phyloP scores from a whole-genome alignment of 2,888 invertebrate genomes.

The Agrotis clavis region DNA sequence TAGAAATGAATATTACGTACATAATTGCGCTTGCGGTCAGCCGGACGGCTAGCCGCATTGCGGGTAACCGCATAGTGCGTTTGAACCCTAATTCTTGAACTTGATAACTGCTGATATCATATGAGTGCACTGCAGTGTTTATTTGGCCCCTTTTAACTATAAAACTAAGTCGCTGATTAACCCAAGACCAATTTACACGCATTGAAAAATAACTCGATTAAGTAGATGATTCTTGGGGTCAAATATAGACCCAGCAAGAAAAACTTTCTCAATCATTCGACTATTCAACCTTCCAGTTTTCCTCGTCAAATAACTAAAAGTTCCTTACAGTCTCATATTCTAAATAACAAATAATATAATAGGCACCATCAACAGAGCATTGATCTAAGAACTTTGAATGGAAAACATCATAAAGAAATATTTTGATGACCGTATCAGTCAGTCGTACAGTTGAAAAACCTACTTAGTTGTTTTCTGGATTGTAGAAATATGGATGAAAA shows the following conservation, averaged over 20 bases:
- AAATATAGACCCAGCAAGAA: conserved; percentile 12
- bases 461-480: conserved; percentile 1
- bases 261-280: conserved; percentile 31
- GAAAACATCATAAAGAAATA: conserved; percentile 55
- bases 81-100: no score
- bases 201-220: neutral
- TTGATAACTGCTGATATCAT: no score
- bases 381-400: conserved; percentile 40
- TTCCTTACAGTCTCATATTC: conserved; percentile 16
- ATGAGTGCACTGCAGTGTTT: no score
- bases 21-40: no score
- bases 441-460: neutral
- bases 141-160: no score
- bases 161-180: neutral
- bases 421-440: conserved; percentile 33
- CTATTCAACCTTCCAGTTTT: conserved; percentile 29
- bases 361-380: conserved; percentile 30
- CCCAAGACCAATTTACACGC: neutral
- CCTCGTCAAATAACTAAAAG: conserved; percentile 19
- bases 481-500: neutral
- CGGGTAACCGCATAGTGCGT: no score
- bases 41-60: no score
- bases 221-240: neutral
- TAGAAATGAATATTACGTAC: no score
- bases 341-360: conserved; percentile 28